Evolutionary conservation across 2,888 invertebrate genomes (phyloP).

Genomic region (Acanthosoma haemorrhoidale): DNA sequence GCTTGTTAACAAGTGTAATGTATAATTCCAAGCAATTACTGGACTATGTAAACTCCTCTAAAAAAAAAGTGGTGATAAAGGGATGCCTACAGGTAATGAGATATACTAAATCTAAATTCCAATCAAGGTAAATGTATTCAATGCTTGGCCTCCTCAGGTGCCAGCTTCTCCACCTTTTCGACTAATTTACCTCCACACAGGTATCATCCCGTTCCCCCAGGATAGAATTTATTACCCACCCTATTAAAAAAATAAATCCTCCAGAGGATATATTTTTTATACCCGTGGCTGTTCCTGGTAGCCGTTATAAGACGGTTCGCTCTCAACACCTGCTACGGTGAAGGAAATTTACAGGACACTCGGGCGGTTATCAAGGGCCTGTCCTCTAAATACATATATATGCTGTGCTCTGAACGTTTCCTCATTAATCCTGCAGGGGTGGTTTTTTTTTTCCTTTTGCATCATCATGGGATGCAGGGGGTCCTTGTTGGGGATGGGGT

Average conservation of each 20-base stretch:
- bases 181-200: slow-evolving; percentile 12
- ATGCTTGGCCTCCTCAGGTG: not conserved
- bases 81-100: not conserved
- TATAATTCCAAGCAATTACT: not conserved
- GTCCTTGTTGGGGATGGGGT: not conserved
- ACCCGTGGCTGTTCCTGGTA: not conserved
- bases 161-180: slow-evolving; percentile 8
- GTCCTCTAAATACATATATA: not conserved
- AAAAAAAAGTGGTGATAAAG: not conserved
- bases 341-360: not conserved
- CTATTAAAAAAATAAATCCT: slow-evolving; percentile 2
- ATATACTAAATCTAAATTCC: slow-evolving; percentile 11
- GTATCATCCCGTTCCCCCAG: not conserved
- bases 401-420: not conserved
- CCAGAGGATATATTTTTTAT: not conserved
- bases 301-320: slow-evolving; percentile 6
- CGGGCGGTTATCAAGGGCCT: not conserved
- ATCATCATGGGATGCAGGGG: not conserved
- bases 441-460: not conserved
- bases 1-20: not conserved
- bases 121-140: slow-evolving; percentile 14
- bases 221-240: not conserved
- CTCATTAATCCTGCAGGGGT: not conserved
- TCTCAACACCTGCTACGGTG: not conserved
- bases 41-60: not conserved